Conservation (phyloP, 2,888 invertebrate species). For the Agrilus mali region DNA sequence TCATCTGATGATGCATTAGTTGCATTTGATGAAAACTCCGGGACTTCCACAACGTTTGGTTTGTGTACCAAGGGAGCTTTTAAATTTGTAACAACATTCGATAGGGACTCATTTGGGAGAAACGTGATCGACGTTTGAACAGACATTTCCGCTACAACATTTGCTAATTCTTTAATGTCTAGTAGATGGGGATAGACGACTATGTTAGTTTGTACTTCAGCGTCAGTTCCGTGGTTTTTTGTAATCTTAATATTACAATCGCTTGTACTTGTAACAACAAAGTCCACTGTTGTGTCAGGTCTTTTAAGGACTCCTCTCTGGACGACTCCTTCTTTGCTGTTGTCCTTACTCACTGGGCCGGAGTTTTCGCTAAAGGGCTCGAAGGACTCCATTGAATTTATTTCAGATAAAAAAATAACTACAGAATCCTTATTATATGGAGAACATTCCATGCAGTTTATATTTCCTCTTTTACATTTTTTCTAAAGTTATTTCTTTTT, state of each 20-base stretch:
- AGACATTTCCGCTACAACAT: constrained; percentile 13
- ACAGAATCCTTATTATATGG: no score
- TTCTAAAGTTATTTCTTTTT: no score
- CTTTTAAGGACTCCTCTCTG: no score
- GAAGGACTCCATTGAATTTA: no score
- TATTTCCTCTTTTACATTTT: no score
- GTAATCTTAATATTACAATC: background rate
- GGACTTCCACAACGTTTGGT: constrained; percentile 1
- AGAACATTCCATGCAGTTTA: no score
- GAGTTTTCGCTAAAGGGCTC: no score
- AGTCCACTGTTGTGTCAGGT: no score
- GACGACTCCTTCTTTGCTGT: no score
- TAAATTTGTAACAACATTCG: constrained; percentile 10
- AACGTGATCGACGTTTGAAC: constrained; percentile 18
- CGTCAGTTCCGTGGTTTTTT: constrained; percentile 2
- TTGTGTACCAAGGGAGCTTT: constrained; percentile 9
- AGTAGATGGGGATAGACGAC: constrained; percentile 19
- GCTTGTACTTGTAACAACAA: no score
- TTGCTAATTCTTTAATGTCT: constrained; percentile 16
- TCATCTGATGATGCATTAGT: background rate
- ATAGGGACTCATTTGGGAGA: constrained; percentile 13
- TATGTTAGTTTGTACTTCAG: constrained; percentile 17
- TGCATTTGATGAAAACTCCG: constrained; percentile 5
- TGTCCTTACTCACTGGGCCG: no score
- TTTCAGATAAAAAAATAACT: no score